phyloP scores from a whole-genome alignment of 2,113 vertebrate species.

The Hucho hucho region DNA sequence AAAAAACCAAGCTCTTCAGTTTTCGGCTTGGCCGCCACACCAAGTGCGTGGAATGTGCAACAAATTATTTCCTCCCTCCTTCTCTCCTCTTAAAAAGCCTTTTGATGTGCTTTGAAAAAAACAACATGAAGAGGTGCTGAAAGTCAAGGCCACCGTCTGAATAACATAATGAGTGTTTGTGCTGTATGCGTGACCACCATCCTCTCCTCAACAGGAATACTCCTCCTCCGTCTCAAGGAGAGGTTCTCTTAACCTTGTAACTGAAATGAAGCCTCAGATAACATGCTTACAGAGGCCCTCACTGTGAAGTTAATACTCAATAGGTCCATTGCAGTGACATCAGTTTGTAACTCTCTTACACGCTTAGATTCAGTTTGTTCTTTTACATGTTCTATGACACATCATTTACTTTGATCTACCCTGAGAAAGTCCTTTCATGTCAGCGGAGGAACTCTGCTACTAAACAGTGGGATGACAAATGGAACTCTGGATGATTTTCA shows the following conservation, averaged over 20 bases:
- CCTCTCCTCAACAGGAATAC: slow-evolving; percentile 38
- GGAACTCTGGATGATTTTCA: slow-evolving; percentile 27
- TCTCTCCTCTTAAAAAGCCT: slow-evolving; percentile 37
- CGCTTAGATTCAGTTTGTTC: too few species aligned
- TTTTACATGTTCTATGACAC: too few species aligned
- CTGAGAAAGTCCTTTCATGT: too few species aligned
- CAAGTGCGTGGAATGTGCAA: slow-evolving; percentile 59
- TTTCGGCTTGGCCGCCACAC: slow-evolving; percentile 33
- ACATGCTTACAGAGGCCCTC: background rate
- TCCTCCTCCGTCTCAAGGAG: slow-evolving; percentile 54
- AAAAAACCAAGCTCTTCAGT: background rate
- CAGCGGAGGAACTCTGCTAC: too few species aligned
- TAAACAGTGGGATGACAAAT: slow-evolving; percentile 28
- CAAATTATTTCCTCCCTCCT: slow-evolving; percentile 66
- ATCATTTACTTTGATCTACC: too few species aligned
- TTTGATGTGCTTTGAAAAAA: slow-evolving; percentile 68
- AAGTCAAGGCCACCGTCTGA: slow-evolving; percentile 64
- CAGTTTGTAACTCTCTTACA: too few species aligned
- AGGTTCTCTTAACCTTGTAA: slow-evolving; percentile 59
- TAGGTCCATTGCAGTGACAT: too few species aligned
- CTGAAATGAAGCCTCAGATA: slow-evolving; percentile 28
- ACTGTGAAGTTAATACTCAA: too few species aligned
- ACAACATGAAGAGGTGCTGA: slow-evolving; percentile 57
- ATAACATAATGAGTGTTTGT: slow-evolving; percentile 61
- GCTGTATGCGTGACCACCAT: slow-evolving; percentile 53